Evolutionary conservation across 2,113 vertebrate species (phyloP), one percentile per base, ranked within the genome.

Genomic region (Vulpes vulpes): DNA sequence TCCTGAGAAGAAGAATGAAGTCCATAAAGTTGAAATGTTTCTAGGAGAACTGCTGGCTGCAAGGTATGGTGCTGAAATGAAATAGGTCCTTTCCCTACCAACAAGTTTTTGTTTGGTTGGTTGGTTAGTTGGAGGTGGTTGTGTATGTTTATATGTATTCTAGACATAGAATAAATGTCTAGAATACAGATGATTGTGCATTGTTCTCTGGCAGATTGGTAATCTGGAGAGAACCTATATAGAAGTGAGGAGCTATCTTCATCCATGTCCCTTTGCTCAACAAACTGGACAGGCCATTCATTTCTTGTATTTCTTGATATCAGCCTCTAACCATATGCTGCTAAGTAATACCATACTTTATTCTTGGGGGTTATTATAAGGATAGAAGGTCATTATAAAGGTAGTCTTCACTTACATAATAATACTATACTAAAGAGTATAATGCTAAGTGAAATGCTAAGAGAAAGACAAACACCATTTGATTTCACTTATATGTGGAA

Each of bases 11-110:
- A 99, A 99, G 97, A 99, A 99, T 3, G 99, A 99, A 98, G 99
- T 99, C 89, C 99, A 99, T 94, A 99, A 98, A 97, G 98, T 99
- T 74, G 99, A 99, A 97, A 99, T 99, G 97, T 99, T 99, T 94
- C 98, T 99, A 86, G 99, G 99, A 97, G 99, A 99, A 73, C 98
- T 99, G 51, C 97, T 99, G 89, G 98, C 98, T 88, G 99, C 99
- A 98, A 99, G 99, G 99, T 99, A 97, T 14, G 89, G 23, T 67
- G n/a, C 1, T 2, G 27, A n/a, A 38, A 55, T 22, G 22, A 79
- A 55, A 1, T 3, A 23, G 62, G 22, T 30, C 8, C 15, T 87
- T 82, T 19, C 35, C 19, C 17, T 43, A 32, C 53, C 9, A 1
- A 9, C 0, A 5, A 17, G 59, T 16, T 16, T 8, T 55, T 38